Evolutionary conservation across 1,140 invertebrate species (phyloP), one percentile per base, ranked within the genome.

Genomic region (Calosoma granatense): DNA sequence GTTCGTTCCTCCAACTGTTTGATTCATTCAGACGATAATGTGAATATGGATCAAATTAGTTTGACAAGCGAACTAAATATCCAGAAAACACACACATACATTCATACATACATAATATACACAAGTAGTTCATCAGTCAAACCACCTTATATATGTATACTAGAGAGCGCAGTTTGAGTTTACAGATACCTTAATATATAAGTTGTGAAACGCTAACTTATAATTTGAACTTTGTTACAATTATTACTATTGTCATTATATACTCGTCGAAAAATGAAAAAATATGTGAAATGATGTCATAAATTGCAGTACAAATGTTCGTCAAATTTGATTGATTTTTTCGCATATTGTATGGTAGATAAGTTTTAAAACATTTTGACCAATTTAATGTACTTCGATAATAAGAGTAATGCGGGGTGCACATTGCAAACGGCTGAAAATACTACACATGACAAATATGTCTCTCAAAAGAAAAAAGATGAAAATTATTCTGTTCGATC

Each of bases 231-330:
- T 9, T 36, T 36, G n/a, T 36, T 36, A 36, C 6, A 36, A 9
- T 36, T 36, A 36, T 36, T 36, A n/a, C 17, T 12, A 47, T 12
- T 12, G 15, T 12, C 9, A 47, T n/a, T n/a, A 11, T 47, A 47
- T 47, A 47, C 41, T 47, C 41, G 17, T 47, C 15, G 41, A 47
- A 47, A n/a, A 36, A 47, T 17, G 41, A 47, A 12, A 47, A 47
- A 47, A 47, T 11, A 12, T 47, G 41, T 47, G 6, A 47, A 36
- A 9, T 9, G n/a, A 9, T 6, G 6, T n/a, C 4, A 47, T 9
- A 47, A 47, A 47, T 47, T 47, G 41, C 41, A 47, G 41, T 47
- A 47, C 41, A 47, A 47, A 47, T 47, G 41, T 11, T 47, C 41
- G 41, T 12, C 6, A 47, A 17, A 11, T 47, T 47, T 47, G 17